Evolutionary conservation across 2,797 vertebrate species (phyloP).

Genomic region (Vultur gryphus): DNA sequence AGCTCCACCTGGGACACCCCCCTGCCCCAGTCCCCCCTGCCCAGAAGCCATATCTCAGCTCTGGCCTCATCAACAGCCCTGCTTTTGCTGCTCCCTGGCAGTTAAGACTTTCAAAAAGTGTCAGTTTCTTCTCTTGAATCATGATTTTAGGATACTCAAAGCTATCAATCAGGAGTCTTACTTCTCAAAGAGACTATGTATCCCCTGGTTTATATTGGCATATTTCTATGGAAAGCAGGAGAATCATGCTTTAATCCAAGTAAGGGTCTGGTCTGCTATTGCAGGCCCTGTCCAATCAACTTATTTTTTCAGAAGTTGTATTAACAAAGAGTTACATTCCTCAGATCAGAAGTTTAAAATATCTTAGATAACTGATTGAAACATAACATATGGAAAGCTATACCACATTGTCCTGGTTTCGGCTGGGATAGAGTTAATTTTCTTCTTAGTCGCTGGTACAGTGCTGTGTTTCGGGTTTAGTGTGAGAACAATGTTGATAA

Average conservation of each 20-base stretch:
- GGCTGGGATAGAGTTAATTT: no score
- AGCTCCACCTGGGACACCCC: neutral
- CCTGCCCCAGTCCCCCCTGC: no score
- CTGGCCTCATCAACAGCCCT: neutral
- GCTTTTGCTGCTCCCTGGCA: neutral
- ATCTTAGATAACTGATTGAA: neutral
- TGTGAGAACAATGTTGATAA: no score
- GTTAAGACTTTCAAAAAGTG: neutral
- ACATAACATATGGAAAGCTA: neutral
- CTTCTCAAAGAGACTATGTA: neutral
- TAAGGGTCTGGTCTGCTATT: fast-evolving
- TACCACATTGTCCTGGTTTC: neutral
- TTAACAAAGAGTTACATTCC: neutral
- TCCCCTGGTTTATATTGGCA: fast-evolving
- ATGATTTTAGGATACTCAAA: neutral
- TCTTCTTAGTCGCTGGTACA: no score
- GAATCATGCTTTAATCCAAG: neutral
- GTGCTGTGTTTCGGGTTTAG: no score
- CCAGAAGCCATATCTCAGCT: neutral
- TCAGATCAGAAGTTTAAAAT: neutral
- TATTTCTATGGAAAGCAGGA: neutral
- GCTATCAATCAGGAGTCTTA: neutral
- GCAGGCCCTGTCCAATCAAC: neutral
- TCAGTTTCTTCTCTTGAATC: neutral
- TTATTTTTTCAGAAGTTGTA: neutral